Evolutionary conservation across 2,113 vertebrate genomes (phyloP).

Genomic region (Antennarius striatus): DNA sequence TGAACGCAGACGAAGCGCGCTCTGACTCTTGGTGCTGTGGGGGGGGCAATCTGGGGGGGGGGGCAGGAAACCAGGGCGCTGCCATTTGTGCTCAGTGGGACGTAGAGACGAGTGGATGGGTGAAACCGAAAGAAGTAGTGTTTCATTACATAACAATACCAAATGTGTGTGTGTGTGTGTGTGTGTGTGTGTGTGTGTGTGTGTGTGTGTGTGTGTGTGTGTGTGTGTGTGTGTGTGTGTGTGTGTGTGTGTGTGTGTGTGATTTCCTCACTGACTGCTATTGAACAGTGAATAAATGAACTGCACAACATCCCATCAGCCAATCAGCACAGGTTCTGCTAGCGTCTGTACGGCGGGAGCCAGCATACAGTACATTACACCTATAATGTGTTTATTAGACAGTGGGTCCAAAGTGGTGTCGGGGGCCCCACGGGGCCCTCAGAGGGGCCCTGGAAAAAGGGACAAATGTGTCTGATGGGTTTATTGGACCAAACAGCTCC

Average conservation of each 20-base stretch:
- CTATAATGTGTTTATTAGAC: too few relatives aligned
- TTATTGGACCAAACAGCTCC: too few relatives aligned
- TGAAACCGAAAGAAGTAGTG: slow-evolving; percentile 44
- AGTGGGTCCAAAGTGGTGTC: too few relatives aligned
- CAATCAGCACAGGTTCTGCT: too few relatives aligned
- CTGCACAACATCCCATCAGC: background rate
- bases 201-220: slow-evolving; percentile 30
- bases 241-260: slow-evolving; percentile 23
- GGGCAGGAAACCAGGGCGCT: slow-evolving; percentile 10
- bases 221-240: slow-evolving; percentile 28
- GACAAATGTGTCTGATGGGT: too few relatives aligned
- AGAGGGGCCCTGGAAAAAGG: too few relatives aligned
- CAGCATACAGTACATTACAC: too few relatives aligned
- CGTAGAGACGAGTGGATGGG: slow-evolving; percentile 43
- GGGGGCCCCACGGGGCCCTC: too few relatives aligned
- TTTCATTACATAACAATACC: slow-evolving; percentile 48
- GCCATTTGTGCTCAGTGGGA: slow-evolving; percentile 29
- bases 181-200: slow-evolving; percentile 29
- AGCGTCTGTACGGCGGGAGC: too few relatives aligned
- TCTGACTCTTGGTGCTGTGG: slow-evolving; percentile 46
- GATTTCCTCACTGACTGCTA: slow-evolving; percentile 43
- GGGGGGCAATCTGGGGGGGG: background rate
- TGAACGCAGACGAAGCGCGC: slow-evolving; percentile 51
- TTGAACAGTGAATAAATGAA: slow-evolving; percentile 55
- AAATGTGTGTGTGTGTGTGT: slow-evolving; percentile 11